Base-by-base conservation (phyloP, 2,888 invertebrate species). In the Sarcophaga subvicina region DNA sequence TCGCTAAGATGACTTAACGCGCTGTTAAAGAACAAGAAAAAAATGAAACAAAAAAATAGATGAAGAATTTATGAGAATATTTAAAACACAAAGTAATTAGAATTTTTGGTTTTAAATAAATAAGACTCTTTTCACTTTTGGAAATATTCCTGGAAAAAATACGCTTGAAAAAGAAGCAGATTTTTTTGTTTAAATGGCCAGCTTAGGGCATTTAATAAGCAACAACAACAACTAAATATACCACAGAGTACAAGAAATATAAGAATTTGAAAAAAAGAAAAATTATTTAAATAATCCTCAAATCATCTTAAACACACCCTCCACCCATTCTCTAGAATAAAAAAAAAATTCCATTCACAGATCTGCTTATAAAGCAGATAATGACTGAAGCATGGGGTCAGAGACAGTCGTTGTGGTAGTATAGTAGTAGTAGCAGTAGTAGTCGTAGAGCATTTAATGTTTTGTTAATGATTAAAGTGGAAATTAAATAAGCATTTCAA, bases 381-480 rank as follows among this genome's bases (percentile, higher is more conserved):
- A 47, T 12, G 6, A 20, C 66, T 8, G 37, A 37, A 37, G 10
- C 37, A 37, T 8, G 8, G 37, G 37, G 37, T 37, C 37, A 37
- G 10, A 37, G 37, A 37, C 37, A 37, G 37, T 2, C 37, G 10
- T 37, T 37, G 37, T 10, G 45, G 12, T 59, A 62, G 20, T 37
- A 67, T 4, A 63, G 5, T 27, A 49, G n/a, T 0, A 60, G 14
- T 4, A 60, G 47, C 5, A 67, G 17, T 62, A 20, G 17, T 54
- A 54, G 54, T 14, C 47, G 69, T 49, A 60, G 69, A 70, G 12
- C 59, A 73, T 79, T 73, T 70, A 71, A 82, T 82, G 70, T 86
- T 59, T 82, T 82, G 75, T 83, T 83, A 86, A 86, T 77, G 71
- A 83, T 83, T 79, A 77, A 76, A 83, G 67, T 67, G 71, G 70